Evolutionary conservation across 2,888 invertebrate genomes (phyloP), one percentile per base, ranked within the genome.

Genomic region (Cerceris ruficornis): DNA sequence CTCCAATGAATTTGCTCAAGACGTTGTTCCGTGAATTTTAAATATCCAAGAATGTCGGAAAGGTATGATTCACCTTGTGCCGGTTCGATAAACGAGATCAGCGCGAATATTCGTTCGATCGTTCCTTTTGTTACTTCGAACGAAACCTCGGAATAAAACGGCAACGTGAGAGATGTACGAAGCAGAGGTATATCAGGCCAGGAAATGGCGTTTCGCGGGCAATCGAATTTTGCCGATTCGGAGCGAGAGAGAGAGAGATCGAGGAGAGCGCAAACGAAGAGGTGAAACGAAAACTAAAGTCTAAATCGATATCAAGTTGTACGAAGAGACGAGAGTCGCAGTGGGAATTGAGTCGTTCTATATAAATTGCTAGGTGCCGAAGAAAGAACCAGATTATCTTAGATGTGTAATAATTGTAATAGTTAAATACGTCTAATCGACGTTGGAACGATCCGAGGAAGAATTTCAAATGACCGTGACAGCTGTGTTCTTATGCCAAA

Each of bases 381-480:
- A 61, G 62, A 28, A 28, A 70, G 72, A 78, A 80, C 70, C 81
- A 75, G 81, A 83, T 82, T 74, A 81, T 75, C 73, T 70, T 85
- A 85, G 81, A 69, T 52, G 70, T 85, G 76, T 60, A 74, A 69
- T 77, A 85, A 81, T 85, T 81, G 75, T 81, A 78, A 81, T 78
- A 58, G 84, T 85, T 85, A 69, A 82, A 66, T 84, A 84, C 80
- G 82, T 72, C 76, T 84, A 82, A 78, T 28, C 75, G 80, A 81
- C 69, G 72, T 81, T 84, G 81, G 77, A 72, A 50, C 58, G 69
- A 75, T 76, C 69, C n/a, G 50, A 69, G 69, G 71, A 59, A 46
- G 46, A 77, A 72, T 74, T 57, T 15, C 17, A 6, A 46, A 65
- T 14, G 11, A 46, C 58, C 13, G n/a, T 6, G 4, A 17, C 28